Conservation (phyloP, 2,888 invertebrate species). For the Scaptomyza flava region DNA sequence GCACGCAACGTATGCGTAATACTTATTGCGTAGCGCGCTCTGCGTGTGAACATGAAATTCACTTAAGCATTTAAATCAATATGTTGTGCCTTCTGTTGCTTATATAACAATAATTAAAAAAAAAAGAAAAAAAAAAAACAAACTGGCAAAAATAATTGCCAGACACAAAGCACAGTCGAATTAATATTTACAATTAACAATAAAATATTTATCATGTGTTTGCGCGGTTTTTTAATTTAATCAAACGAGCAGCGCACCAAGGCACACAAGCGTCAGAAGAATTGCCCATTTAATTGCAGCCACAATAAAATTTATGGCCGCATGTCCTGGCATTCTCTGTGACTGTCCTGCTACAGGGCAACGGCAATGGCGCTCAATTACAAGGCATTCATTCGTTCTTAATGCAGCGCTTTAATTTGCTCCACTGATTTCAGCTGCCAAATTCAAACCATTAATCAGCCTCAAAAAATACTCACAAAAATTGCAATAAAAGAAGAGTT, state of each 20-base stretch:
- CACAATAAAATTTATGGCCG: conserved; percentile 49
- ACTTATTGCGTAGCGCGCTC: not conserved
- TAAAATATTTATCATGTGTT: conserved; percentile 54
- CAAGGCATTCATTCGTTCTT: conserved; percentile 32
- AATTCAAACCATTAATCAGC: conserved; percentile 19
- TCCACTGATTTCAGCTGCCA: conserved; percentile 25
- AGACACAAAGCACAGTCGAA: conserved; percentile 8
- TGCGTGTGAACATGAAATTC: conserved; percentile 25
- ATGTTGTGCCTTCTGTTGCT: conserved; percentile 8
- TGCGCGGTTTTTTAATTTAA: conserved; percentile 61
- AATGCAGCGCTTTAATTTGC: conserved; percentile 34
- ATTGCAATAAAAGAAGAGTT: not conserved
- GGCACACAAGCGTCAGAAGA: conserved; percentile 9
- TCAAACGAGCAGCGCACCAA: conserved; percentile 33
- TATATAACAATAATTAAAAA: conserved; percentile 37
- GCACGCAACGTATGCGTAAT: conserved; percentile 25
- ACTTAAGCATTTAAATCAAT: conserved; percentile 50
- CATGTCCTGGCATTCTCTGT: conserved; percentile 10
- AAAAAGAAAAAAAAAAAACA: not conserved
- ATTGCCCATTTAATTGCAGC: conserved; percentile 45
- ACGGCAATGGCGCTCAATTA: conserved; percentile 36
- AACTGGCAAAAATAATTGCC: conserved; percentile 13
- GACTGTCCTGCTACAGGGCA: not conserved
- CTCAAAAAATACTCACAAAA: not conserved
- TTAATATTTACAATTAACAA: conserved; percentile 44